Percentiles rank a stretch among this genome's conserved stretches.
These are phyloP conservation scores for Apoderus coryli DNA, from an alignment of 2,888 invertebrate species.

Conservation along the genomic window DNA sequence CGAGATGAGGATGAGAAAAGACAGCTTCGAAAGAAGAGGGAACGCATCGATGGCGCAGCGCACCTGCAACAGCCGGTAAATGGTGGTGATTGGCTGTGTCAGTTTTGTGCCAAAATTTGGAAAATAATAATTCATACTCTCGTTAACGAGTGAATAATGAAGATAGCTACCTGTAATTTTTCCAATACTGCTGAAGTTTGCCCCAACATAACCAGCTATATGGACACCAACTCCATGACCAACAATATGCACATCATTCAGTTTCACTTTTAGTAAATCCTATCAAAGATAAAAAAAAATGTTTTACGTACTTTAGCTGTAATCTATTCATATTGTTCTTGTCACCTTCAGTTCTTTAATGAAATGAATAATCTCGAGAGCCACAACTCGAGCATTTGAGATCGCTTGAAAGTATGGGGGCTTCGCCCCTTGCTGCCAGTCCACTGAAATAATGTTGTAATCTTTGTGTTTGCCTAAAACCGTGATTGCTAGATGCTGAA, in stretches of 20 bases:
- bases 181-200: constrained; percentile 24
- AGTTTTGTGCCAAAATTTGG: no score
- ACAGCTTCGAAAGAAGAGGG: no score
- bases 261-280: constrained; percentile 8
- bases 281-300: no score
- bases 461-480: constrained; percentile 12
- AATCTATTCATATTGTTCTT: no score
- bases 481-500: constrained; percentile 19
- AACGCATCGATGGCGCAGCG: no score
- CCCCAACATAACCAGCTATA: constrained; percentile 37
- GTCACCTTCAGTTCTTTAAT: constrained; percentile 31
- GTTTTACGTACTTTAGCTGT: no score
- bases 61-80: no score
- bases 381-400: constrained; percentile 41
- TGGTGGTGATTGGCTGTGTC: no score
- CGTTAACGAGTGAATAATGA: no score
- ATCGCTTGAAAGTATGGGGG: constrained; percentile 41
- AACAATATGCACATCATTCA: constrained; percentile 33
- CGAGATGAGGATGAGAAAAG: no score
- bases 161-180: constrained; percentile 30
- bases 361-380: constrained; percentile 34
- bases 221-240: constrained; percentile 40
- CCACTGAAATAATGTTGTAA: constrained; percentile 35
- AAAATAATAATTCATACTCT: no score
- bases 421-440: constrained; percentile 38